Percentiles rank a stretch among this genome's conserved stretches.
Conservation (phyloP, 2,797 vertebrate genomes). For the Silurus aristotelis region DNA sequence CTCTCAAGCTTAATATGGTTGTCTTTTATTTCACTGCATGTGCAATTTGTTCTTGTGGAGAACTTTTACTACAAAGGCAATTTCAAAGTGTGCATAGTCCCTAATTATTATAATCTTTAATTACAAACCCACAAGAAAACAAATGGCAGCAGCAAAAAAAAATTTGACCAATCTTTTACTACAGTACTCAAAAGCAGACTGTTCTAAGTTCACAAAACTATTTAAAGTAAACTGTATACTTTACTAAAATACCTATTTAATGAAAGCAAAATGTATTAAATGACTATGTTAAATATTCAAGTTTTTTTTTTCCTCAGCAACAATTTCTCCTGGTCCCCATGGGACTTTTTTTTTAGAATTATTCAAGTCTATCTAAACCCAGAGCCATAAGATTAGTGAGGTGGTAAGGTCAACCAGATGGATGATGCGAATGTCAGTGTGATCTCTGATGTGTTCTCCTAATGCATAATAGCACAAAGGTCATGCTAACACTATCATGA, state of each 20-base stretch:
- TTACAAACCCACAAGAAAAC: conserved; percentile 8
- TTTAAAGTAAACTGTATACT: conserved; percentile 14
- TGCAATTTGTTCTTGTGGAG: conserved; percentile 4
- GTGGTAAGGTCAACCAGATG: conserved; percentile 23
- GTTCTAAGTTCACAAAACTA: neutral
- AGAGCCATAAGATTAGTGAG: conserved; percentile 2
- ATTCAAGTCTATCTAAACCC: conserved; percentile 1
- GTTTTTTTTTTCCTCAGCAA: neutral
- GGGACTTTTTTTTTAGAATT: conserved; percentile 4
- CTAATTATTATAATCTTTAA: conserved; percentile 12
- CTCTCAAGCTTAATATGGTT: neutral
- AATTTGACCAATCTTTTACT: neutral
- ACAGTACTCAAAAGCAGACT: neutral
- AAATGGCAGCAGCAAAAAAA: neutral
- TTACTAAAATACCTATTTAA: neutral
- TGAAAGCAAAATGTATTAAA: neutral
- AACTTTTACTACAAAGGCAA: neutral
- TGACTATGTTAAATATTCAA: neutral
- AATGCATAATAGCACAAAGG: conserved; percentile 9
- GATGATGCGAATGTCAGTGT: conserved; percentile 1
- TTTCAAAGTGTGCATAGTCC: conserved; percentile 11
- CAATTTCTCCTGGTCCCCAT: neutral
- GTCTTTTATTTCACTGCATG: neutral
- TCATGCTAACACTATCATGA: conserved; percentile 26
- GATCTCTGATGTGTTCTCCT: conserved; percentile 1